Evolutionary conservation across 1,140 invertebrate species (phyloP), one percentile per base, ranked within the genome.

Genomic region (Solen grandis): DNA sequence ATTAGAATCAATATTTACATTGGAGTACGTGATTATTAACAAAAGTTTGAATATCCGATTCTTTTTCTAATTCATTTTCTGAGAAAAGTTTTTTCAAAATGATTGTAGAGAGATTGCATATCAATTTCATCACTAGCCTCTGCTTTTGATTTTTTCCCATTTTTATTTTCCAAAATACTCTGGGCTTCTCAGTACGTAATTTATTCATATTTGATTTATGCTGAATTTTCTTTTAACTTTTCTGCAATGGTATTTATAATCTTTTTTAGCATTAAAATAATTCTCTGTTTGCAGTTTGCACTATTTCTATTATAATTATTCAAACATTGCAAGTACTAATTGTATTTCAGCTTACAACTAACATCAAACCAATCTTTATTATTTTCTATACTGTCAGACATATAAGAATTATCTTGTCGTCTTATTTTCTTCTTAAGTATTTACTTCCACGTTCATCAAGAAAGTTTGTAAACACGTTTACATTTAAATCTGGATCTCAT

Each of bases 321-420:
- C 19, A 60, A 5, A 5, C 27, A 5, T 2, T 60, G 14, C 19
- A 31, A 31, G 35, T 60, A 60, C 4, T 13, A 3, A 27, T 2
- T 25, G 16, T 60, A 27, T 35, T 62, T 62, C 22, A 35, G n/a
- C 31, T 27, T 31, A 62, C 59, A 62, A 27, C 8, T 60, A 5
- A 14, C 57, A 60, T 60, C 27, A 29, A 60, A 60, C 57, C 57
- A 60, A 31, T 60, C 35, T n/a, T n/a, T n/a, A n/a, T n/a, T n/a
- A n/a, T n/a, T n/a, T 29, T 16, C 16, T 60, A 3, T 27, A 16
- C 29, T 60, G 5, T 25, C 27, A 3, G 19, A 27, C 8, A 60
- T 27, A 22, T 29, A 31, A 16, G 27, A 16, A 4, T 31, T 14
- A 5, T 60, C 27, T 27, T 3, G 3, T 60, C 57, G 27, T 27